These are phyloP conservation scores for Paragorgia papillata DNA, from an alignment of 92 coral and sea anemone genomes.

Conservation along the genomic window DNA sequence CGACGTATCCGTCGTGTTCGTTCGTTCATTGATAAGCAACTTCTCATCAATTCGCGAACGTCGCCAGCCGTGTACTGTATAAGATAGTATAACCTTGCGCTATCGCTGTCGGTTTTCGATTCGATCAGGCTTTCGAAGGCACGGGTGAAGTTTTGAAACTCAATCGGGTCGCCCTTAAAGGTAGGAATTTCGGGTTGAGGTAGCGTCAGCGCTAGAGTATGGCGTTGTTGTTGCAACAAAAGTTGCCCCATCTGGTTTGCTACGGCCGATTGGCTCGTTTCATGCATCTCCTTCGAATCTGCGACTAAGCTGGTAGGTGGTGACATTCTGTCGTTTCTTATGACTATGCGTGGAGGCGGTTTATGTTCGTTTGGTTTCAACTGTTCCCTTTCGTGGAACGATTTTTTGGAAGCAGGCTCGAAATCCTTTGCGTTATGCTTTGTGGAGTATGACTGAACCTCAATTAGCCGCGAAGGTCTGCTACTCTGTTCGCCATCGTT, in stretches of 20 bases:
- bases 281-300: too few relatives aligned
- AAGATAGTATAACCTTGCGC: conserved; percentile 44
- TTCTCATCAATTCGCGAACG: conserved; percentile 40
- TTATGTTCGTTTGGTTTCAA: conserved; percentile 3
- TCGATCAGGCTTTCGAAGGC: conserved; percentile 42
- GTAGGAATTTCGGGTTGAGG: conserved; percentile 52
- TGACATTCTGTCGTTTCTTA: neutral
- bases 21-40: conserved; percentile 44
- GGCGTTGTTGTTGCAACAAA: conserved; percentile 42
- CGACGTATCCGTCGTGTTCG: conserved; percentile 25
- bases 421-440: neutral
- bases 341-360: conserved; percentile 1
- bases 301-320: too few relatives aligned
- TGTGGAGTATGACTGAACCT: conserved; percentile 4
- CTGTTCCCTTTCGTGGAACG: neutral
- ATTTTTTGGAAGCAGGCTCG: neutral
- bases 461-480: too few relatives aligned
- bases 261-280: neutral
- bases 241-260: conserved; percentile 30
- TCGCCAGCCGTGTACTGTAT: conserved; percentile 35
- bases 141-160: conserved; percentile 12
- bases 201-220: conserved; percentile 39
- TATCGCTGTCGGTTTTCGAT: conserved; percentile 29
- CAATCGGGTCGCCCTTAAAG: conserved; percentile 40
- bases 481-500: too few relatives aligned